Conservation (phyloP, 2,888 invertebrate genomes). For the Drosophila pseudotakahashii region DNA sequence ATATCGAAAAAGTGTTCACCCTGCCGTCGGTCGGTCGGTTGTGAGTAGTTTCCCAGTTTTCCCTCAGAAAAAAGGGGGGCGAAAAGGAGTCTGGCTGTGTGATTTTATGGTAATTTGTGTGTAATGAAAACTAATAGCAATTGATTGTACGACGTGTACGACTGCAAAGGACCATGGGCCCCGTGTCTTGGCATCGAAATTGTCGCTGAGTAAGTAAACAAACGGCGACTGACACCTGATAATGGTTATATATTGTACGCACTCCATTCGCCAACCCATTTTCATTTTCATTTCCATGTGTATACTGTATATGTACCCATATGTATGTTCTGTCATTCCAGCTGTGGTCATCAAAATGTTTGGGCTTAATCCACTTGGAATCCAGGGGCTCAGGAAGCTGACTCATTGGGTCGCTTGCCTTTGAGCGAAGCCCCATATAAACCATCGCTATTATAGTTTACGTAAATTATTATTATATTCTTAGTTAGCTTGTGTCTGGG, state of each 20-base stretch:
- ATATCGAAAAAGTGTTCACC: slow-evolving; percentile 74
- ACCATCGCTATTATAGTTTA: slow-evolving; percentile 27
- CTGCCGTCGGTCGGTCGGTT: slow-evolving; percentile 10
- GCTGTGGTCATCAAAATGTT: slow-evolving; percentile 37
- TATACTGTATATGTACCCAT: neutral
- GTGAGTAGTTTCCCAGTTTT: slow-evolving; percentile 22
- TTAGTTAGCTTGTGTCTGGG: neutral
- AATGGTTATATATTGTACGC: slow-evolving; percentile 57
- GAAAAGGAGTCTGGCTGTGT: slow-evolving; percentile 49
- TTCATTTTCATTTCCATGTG: neutral
- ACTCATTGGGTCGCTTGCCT: slow-evolving; percentile 16
- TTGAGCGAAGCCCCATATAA: slow-evolving; percentile 12
- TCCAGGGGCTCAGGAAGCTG: slow-evolving; percentile 19
- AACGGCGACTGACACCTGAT: slow-evolving; percentile 61
- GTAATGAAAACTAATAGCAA: slow-evolving; percentile 79
- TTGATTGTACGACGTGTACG: slow-evolving; percentile 78
- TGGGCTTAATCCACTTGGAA: slow-evolving; percentile 8
- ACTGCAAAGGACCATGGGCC: slow-evolving; percentile 38
- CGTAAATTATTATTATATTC: slow-evolving; percentile 35
- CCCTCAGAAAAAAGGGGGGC: neutral
- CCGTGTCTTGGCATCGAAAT: slow-evolving; percentile 32
- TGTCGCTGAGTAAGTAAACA: slow-evolving; percentile 56
- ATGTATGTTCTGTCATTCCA: slow-evolving; percentile 13
- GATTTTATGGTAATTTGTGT: slow-evolving; percentile 79
- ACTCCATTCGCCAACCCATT: slow-evolving; percentile 13